phyloP scores from a whole-genome alignment of 2,113 vertebrate genomes.

The Pantherophis guttatus region DNA sequence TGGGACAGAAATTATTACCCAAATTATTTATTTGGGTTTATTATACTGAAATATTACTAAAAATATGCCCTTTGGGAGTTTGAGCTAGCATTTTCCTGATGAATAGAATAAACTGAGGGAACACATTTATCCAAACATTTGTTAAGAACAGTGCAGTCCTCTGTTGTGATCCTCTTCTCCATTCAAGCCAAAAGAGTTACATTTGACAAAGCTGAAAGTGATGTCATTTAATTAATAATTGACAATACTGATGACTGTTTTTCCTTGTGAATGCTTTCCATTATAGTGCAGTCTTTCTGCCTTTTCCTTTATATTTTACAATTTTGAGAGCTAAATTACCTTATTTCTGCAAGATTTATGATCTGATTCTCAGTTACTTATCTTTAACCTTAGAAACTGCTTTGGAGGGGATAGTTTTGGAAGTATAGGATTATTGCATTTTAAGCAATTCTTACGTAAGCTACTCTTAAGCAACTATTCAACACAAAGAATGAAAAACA shows the following conservation, averaged over 20 bases:
- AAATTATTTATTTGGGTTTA: neutral
- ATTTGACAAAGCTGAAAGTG: neutral
- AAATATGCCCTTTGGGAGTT: neutral
- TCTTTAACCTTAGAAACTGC: neutral
- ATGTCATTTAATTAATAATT: neutral
- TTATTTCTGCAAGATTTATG: no score
- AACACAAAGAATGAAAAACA: neutral
- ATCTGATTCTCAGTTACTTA: neutral
- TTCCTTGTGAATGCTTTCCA: neutral
- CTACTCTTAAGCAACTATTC: neutral
- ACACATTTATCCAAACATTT: neutral
- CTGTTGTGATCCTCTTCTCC: neutral
- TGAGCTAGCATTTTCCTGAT: neutral
- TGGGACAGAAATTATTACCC: neutral
- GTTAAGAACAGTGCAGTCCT: neutral
- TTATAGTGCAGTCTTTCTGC: neutral
- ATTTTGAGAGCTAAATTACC: neutral
- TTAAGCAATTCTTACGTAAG: neutral
- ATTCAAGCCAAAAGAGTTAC: neutral
- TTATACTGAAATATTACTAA: neutral
- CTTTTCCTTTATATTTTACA: neutral
- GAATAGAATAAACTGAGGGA: neutral
- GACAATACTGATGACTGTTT: neutral
- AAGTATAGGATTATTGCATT: neutral
- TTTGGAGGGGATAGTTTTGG: neutral